A percentile compares a stretch with the other conserved stretches of the same genome.
Conservation (phyloP, 1,140 invertebrate genomes). For the Bombus waltoni region DNA sequence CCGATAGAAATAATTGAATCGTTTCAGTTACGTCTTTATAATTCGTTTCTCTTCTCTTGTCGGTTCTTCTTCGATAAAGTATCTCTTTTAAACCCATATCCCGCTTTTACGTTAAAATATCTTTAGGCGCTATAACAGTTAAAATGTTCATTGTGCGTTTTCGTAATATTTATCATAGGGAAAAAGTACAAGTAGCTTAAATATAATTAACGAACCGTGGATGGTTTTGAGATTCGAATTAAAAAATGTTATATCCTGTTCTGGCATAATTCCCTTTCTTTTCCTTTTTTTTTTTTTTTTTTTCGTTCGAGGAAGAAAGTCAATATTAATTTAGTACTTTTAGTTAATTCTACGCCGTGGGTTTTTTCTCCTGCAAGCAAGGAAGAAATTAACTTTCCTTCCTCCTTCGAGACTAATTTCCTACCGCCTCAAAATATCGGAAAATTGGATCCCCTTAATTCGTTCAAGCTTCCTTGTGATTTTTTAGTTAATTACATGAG, state of each 20-base stretch:
- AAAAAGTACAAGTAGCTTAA: too few relatives aligned
- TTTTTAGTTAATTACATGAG: conserved; percentile 22
- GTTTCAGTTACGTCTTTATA: conserved; percentile 6
- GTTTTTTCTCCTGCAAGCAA: not conserved
- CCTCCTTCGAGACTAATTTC: conserved; percentile 27
- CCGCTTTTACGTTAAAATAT: not conserved
- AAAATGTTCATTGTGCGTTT: too few relatives aligned
- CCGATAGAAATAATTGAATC: conserved; percentile 33
- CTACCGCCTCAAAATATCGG: conserved; percentile 28
- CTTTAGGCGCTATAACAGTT: not conserved
- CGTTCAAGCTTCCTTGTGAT: not conserved
- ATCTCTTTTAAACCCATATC: not conserved
- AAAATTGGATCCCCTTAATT: conserved; percentile 21
- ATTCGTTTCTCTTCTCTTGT: not conserved
- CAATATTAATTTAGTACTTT: conserved; percentile 30
- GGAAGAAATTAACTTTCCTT: conserved; percentile 24
- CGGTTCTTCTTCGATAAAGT: not conserved
- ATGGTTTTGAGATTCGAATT: not conserved
- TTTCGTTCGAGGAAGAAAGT: not conserved
- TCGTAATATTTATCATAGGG: not conserved
- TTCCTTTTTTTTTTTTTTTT: not conserved
- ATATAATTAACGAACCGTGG: not conserved
- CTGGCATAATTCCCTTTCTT: not conserved
- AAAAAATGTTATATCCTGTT: not conserved
- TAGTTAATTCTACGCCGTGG: not conserved